Percentiles rank a stretch among this genome's conserved stretches.
These are phyloP conservation scores for Myxocyprinus asiaticus DNA, from an alignment of 2,113 vertebrate species.

Conservation along the genomic window DNA sequence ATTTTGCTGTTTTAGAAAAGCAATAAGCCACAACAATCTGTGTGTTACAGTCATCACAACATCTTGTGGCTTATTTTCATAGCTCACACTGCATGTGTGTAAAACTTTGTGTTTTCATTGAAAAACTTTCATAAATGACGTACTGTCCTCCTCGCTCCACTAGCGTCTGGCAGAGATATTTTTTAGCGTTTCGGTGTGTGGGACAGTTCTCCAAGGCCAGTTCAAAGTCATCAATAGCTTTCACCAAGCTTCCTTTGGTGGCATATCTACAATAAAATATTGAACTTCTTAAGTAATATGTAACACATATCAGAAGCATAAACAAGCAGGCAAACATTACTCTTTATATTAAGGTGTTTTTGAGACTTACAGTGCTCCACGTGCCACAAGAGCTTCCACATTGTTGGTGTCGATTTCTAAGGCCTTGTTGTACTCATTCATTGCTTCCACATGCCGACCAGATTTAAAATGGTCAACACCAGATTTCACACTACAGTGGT, in stretches of 20 bases:
- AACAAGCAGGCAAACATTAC: background rate
- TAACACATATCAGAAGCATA: background rate
- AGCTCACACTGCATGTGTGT: too few relatives aligned
- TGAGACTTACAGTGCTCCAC: conserved; percentile 87
- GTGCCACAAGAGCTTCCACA: conserved; percentile 95
- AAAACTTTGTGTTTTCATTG: too few relatives aligned
- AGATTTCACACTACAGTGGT: conserved; percentile 82
- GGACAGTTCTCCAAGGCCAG: conserved; percentile 90
- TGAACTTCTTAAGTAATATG: too few relatives aligned
- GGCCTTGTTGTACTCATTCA: conserved; percentile 98
- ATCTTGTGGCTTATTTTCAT: too few relatives aligned
- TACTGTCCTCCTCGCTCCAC: conserved; percentile 96
- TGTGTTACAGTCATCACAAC: too few relatives aligned
- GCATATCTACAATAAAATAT: conserved; percentile 80
- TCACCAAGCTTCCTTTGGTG: conserved; percentile 92
- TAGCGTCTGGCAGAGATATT: conserved; percentile 96
- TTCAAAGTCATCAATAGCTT: conserved; percentile 94
- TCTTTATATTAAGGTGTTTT: background rate
- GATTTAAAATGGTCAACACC: conserved; percentile 96
- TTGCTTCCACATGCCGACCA: conserved; percentile 90
- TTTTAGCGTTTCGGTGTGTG: conserved; percentile 93
- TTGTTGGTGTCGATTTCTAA: conserved; percentile 93
- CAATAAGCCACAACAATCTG: too few relatives aligned
- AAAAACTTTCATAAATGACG: conserved; percentile 36
- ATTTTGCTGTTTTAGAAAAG: too few relatives aligned